Conservation (phyloP, 2,113 vertebrate genomes). For the human region DNA sequence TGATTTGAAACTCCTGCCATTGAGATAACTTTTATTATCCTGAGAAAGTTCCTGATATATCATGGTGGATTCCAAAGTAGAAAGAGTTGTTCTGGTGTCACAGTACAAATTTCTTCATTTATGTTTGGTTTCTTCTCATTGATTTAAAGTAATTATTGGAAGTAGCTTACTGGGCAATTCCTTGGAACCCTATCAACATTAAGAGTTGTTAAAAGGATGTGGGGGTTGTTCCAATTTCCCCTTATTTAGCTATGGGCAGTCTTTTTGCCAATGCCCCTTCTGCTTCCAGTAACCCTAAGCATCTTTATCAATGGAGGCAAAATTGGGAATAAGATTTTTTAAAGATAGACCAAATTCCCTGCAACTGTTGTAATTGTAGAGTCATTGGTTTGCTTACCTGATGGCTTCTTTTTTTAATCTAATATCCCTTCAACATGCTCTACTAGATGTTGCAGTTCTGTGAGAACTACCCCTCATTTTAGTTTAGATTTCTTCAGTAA, state of each 20-base stretch:
- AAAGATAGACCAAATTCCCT: neutral
- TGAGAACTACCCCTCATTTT: neutral
- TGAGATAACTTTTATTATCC: neutral
- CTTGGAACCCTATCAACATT: neutral
- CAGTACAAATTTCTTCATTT: neutral
- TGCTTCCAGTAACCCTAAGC: neutral
- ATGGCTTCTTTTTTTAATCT: neutral
- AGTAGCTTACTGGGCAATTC: neutral
- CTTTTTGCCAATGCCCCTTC: neutral
- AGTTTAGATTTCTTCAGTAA: neutral
- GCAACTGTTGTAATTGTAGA: neutral
- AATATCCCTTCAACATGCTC: neutral
- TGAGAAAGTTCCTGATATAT: neutral
- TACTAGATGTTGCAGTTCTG: neutral
- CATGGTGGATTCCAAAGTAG: neutral
- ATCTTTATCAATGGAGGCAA: neutral
- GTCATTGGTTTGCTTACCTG: neutral
- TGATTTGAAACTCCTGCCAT: neutral
- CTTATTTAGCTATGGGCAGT: neutral
- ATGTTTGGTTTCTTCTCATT: neutral
- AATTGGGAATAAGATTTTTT: neutral
- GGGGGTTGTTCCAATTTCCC: neutral
- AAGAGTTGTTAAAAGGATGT: neutral
- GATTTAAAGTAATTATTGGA: neutral
- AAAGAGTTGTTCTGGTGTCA: neutral